phyloP scores from a whole-genome alignment of 2,113 vertebrate species.

The Microcebus lehilahytsara region DNA sequence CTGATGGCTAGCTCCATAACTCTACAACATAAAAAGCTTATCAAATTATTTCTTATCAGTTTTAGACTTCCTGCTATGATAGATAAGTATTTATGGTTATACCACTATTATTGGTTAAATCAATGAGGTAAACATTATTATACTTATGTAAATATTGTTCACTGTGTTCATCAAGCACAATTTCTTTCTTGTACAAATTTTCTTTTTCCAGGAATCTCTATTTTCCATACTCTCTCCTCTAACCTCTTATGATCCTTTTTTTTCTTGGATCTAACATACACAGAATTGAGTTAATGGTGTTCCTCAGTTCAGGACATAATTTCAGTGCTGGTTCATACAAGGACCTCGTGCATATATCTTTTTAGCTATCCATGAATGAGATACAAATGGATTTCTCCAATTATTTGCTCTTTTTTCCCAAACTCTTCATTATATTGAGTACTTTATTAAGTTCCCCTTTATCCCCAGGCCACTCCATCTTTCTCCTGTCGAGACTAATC shows the following conservation, averaged over 20 bases:
- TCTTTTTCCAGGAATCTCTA: not conserved
- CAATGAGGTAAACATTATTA: not conserved
- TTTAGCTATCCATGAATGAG: not conserved
- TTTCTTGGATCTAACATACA: not conserved
- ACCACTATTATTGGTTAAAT: not conserved
- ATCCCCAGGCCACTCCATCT: not conserved
- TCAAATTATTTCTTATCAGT: not conserved
- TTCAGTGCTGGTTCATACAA: not conserved
- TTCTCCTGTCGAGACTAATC: not conserved
- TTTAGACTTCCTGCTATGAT: not conserved
- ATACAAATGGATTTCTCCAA: not conserved
- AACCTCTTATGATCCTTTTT: not conserved
- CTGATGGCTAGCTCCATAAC: not conserved
- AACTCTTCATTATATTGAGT: not conserved
- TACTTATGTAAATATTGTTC: not conserved
- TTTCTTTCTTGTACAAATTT: not conserved
- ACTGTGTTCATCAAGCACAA: not conserved
- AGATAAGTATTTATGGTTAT: not conserved
- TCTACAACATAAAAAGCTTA: not conserved
- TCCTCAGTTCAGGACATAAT: not conserved
- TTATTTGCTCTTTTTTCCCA: not conserved
- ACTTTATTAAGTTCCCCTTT: not conserved
- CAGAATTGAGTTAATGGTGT: not conserved
- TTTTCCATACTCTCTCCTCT: not conserved
- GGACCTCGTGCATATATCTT: not conserved